phyloP scores from a whole-genome alignment of 2,888 invertebrate genomes.

The Geophilus truncorum region DNA sequence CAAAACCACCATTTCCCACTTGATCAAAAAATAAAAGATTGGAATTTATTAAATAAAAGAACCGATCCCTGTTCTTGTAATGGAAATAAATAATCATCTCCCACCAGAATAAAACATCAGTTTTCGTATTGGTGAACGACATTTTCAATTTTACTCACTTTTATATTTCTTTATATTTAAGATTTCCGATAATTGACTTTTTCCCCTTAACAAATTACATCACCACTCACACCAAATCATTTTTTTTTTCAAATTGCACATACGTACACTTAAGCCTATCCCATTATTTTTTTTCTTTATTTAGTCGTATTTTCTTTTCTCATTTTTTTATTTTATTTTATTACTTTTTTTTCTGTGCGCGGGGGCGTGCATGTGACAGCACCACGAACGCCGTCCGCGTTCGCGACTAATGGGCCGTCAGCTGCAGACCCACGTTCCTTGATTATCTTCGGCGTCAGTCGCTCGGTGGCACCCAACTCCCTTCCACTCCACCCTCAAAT shows the following conservation, averaged over 20 bases:
- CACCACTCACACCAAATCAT: no score
- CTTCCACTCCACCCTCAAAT: not conserved
- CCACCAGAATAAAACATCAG: no score
- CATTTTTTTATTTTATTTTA: not conserved
- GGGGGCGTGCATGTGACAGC: constrained; percentile 16
- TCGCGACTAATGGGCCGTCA: constrained; percentile 29
- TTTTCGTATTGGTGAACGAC: no score
- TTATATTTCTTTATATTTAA: no score
- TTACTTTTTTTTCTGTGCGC: not conserved
- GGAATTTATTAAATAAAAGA: no score
- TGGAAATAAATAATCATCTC: no score
- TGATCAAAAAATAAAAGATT: not conserved
- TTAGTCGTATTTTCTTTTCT: not conserved
- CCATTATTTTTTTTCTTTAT: not conserved
- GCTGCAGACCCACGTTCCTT: constrained; percentile 22
- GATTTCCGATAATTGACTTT: no score
- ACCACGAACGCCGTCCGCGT: not conserved
- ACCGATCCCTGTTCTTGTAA: no score
- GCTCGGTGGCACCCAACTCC: not conserved
- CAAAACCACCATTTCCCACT: not conserved
- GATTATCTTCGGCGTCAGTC: constrained; percentile 19
- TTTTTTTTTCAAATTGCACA: no score
- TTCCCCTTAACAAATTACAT: no score
- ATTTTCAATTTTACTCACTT: no score
- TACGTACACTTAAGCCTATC: no score